Evolutionary conservation across 1,140 invertebrate genomes (phyloP).

Genomic region (Heliothis subflexa): DNA sequence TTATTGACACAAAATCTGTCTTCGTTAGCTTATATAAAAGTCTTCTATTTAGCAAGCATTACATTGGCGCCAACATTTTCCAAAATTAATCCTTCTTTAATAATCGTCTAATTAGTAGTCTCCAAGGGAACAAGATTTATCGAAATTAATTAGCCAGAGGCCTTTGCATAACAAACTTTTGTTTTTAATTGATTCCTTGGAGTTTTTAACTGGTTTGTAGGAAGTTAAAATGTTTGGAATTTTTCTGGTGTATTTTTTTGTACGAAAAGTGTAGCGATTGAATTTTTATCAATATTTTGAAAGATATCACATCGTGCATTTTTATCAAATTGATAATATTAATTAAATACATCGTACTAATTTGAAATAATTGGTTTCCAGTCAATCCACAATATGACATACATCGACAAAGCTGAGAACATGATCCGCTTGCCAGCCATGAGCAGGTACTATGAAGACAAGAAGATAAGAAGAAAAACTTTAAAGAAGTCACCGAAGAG

Average conservation of each 20-base stretch:
- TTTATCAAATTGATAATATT: too few species aligned
- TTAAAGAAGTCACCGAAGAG: conserved; percentile 71
- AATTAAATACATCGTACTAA: not conserved
- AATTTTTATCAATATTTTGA: too few species aligned
- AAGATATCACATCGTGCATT: too few species aligned
- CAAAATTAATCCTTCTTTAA: not conserved
- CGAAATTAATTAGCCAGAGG: not conserved
- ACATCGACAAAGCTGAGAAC: conserved; percentile 73
- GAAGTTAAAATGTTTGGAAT: not conserved
- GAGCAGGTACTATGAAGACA: conserved; percentile 61
- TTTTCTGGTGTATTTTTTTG: not conserved
- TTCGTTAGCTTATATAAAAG: too few species aligned
- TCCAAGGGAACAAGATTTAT: conserved; percentile 6
- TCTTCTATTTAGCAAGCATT: too few species aligned
- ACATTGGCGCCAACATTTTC: not conserved
- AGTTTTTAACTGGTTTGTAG: not conserved
- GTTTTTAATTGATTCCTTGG: not conserved
- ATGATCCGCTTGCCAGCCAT: conserved; percentile 63
- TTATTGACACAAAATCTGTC: too few species aligned
- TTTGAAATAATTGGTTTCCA: conserved; percentile 36
- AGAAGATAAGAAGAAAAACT: conserved; percentile 61
- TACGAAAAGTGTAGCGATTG: too few species aligned
- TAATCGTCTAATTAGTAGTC: conserved; percentile 27
- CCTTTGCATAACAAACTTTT: not conserved
- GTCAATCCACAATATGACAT: conserved; percentile 59